Evolutionary conservation across 2,888 invertebrate species (phyloP), one percentile per base, ranked within the genome.

Genomic region (Euzophera pinguis): DNA sequence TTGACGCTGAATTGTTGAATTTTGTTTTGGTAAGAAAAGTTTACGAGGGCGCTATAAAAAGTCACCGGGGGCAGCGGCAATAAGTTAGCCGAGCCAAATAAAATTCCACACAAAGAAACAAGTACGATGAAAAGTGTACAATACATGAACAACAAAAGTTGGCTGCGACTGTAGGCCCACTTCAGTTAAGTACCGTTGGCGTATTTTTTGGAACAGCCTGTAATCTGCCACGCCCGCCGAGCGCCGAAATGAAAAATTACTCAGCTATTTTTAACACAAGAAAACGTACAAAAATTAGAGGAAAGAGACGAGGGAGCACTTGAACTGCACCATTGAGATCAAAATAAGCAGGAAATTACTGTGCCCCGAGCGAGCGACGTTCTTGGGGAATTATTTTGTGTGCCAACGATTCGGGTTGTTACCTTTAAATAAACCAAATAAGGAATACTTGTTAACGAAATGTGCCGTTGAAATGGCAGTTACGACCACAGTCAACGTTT

Each of bases 261-360:
- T 78, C 78, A 69, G 84, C 81, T 88, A 89, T 88, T 89, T 89
- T 87, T 85, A 88, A 87, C 85, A 81, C 81, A 80, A 84, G 84
- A 87, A 87, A 87, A 85, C 88, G 87, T 88, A 87, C 84, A 87
- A 88, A 88, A 89, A 88, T 87, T 86, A 85, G 87, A 85, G 83
- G 84, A 85, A 86, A 81, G 84, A 85, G 81, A 81, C 77, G 81
- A 81, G 86, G 82, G 86, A 81, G 79, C 85, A 87, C 87, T 89
- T 88, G 87, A 85, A 73, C 79, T 86, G 89, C 88, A 77, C 87
- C 88, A 89, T 90, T 89, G 87, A 86, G 86, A 85, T 88, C 87
- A 84, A 89, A 89, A 89, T 84, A 83, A 81, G 85, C 85, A 84
- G 86, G 87, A 89, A 89, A 89, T 90, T 86, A 87, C 86, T 67